phyloP scores from a whole-genome alignment of 2,888 invertebrate genomes.

The Hofmannophila pseudospretella region DNA sequence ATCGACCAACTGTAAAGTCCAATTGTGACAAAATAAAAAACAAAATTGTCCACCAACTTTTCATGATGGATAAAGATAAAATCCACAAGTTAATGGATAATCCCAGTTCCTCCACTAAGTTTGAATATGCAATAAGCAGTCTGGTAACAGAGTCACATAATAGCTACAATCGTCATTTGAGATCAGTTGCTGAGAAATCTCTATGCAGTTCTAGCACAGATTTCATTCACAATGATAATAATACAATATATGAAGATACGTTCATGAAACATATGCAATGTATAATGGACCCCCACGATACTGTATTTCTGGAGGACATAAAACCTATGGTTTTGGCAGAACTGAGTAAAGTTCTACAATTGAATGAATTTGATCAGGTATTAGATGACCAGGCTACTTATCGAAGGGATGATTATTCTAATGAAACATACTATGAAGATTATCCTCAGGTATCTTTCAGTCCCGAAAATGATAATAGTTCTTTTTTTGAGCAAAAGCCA shows the following conservation, averaged over 20 bases:
- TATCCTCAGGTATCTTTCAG: not conserved
- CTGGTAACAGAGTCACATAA: conserved; percentile 71
- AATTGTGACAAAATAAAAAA: conserved; percentile 67
- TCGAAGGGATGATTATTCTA: conserved; percentile 19
- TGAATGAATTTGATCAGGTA: conserved; percentile 49
- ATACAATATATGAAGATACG: conserved; percentile 83
- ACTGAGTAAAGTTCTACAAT: conserved; percentile 74
- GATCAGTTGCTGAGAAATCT: conserved; percentile 69
- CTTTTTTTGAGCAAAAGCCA: conserved; percentile 22
- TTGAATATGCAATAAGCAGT: conserved; percentile 71
- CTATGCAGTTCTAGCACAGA: conserved; percentile 53
- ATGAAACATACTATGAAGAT: conserved; percentile 5
- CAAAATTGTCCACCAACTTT: conserved; percentile 69
- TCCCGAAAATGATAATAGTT: conserved; percentile 14
- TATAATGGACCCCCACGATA: conserved; percentile 77
- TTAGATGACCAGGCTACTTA: conserved; percentile 22
- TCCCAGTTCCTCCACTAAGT: conserved; percentile 69
- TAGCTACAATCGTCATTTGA: conserved; percentile 60
- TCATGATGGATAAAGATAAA: conserved; percentile 71
- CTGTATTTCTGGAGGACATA: conserved; percentile 74
- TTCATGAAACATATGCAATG: conserved; percentile 84
- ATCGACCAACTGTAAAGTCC: conserved; percentile 36
- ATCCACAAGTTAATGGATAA: conserved; percentile 70
- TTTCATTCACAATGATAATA: conserved; percentile 79
- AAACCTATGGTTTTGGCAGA: conserved; percentile 79